These are phyloP conservation scores for mouse (Mus musculus) DNA, from an alignment of 2,113 vertebrate species.

Conservation along the genomic window GRCm39 chr10:31009001-31009500, in stretches of 20 bases:
- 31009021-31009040: too few species aligned
- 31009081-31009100: background rate
- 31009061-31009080: background rate
- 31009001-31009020: too few species aligned
- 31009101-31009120: background rate
- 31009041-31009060: too few species aligned
- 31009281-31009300: background rate
- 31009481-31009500: background rate
- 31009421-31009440: background rate
- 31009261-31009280: background rate
- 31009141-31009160: background rate
- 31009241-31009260: background rate
- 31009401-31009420: background rate
- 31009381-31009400: background rate
- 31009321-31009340: background rate
- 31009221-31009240: background rate
- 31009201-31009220: background rate
- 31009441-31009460: background rate
- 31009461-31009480: background rate
- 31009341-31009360: background rate
- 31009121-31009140: background rate
- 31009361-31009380: background rate
- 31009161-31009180: background rate
- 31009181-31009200: background rate
- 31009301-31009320: background rate